A percentile compares a stretch with the other conserved stretches of the same genome.
Conservation (phyloP, 1,140 invertebrate species). For the Drosophila mojavensis region DNA sequence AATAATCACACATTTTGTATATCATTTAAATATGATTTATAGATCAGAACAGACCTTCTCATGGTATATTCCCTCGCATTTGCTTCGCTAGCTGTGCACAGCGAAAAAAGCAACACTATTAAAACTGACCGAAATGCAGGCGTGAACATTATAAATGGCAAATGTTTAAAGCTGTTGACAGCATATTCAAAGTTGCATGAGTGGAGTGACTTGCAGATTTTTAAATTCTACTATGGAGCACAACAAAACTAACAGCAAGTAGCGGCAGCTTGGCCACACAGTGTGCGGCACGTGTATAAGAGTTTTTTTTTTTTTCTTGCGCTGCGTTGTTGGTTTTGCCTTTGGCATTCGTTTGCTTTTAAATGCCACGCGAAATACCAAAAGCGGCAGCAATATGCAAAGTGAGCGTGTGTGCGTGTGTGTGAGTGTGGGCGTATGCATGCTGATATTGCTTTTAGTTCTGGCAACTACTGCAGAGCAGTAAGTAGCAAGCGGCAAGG, state of each 20-base stretch:
- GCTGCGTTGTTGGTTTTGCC: conserved; percentile 19
- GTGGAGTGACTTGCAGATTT: conserved; percentile 49
- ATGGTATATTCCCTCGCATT: not conserved
- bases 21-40: too few species aligned
- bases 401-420: conserved; percentile 9
- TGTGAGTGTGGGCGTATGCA: conserved; percentile 15
- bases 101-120: not conserved
- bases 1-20: too few species aligned
- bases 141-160: not conserved
- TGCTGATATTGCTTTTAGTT: conserved; percentile 25
- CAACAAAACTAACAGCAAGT: not conserved
- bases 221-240: not conserved
- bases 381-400: conserved; percentile 22
- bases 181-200: conserved; percentile 65
- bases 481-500: conserved; percentile 61
- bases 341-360: conserved; percentile 28
- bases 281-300: conserved; percentile 29
- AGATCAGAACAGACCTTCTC: too few species aligned
- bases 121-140: not conserved
- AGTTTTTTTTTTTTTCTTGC: not conserved
- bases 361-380: conserved; percentile 44
- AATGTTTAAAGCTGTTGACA: conserved; percentile 3
- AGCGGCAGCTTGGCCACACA: too few species aligned
- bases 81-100: not conserved
- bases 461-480: conserved; percentile 32